phyloP scores from a whole-genome alignment of 2,113 vertebrate genomes.

The Emydocephalus ijimae region DNA sequence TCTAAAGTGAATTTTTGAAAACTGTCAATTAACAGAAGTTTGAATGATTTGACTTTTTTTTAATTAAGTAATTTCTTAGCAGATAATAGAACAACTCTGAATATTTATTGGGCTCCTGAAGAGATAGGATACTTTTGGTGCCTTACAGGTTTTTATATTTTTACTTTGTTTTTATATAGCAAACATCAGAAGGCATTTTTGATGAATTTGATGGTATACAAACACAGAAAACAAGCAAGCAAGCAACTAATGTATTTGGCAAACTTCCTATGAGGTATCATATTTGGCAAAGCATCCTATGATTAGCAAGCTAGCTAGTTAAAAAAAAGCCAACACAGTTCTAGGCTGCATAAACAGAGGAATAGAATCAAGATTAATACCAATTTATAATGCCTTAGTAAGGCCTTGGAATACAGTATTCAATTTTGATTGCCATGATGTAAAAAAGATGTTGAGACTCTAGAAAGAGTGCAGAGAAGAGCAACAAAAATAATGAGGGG shows the following conservation, averaged over 20 bases:
- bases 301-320: not conserved
- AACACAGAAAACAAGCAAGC: not conserved
- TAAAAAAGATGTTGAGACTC: no score
- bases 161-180: not conserved
- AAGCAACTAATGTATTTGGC: not conserved
- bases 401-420: no score
- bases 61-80: not conserved
- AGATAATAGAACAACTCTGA: not conserved
- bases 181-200: not conserved
- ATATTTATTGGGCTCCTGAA: not conserved
- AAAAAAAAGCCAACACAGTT: not conserved
- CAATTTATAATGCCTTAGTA: no score
- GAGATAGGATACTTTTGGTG: not conserved
- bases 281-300: not conserved
- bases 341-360: no score
- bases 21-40: not conserved
- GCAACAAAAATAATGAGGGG: no score
- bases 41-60: not conserved
- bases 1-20: not conserved
- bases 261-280: not conserved
- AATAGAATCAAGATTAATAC: no score
- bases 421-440: no score
- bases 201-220: not conserved
- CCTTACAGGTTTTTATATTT: not conserved
- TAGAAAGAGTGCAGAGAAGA: no score